phyloP scores from a whole-genome alignment of 1,140 invertebrate genomes.

The Aricia agestis region DNA sequence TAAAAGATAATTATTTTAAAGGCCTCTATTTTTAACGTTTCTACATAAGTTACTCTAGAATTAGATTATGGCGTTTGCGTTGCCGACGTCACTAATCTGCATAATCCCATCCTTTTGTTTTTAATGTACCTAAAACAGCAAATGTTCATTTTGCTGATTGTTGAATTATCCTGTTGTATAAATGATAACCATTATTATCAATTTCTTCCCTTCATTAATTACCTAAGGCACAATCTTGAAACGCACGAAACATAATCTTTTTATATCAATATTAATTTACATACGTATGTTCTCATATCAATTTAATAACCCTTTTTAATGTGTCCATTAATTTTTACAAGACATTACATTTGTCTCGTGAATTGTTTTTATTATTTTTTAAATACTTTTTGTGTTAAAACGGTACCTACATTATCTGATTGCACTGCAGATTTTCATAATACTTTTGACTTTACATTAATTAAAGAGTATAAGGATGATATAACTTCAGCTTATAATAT shows the following conservation, averaged over 20 bases:
- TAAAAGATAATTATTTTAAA: too few relatives aligned
- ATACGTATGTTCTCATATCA: slow-evolving; percentile 1
- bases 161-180: too few relatives aligned
- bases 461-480: background rate
- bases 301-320: slow-evolving; percentile 6
- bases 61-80: too few relatives aligned
- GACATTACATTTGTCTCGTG: slow-evolving; percentile 14
- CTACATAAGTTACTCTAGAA: too few relatives aligned
- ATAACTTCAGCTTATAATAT: too few relatives aligned
- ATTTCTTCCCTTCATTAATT: too few relatives aligned
- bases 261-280: slow-evolving; percentile 3
- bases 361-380: background rate
- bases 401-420: background rate
- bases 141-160: too few relatives aligned
- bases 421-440: background rate
- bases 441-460: background rate
- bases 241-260: background rate
- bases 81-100: too few relatives aligned
- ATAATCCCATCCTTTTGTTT: too few relatives aligned
- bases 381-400: background rate
- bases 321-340: slow-evolving; percentile 10
- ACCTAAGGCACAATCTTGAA: background rate
- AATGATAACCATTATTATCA: too few relatives aligned
- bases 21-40: too few relatives aligned
- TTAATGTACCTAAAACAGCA: too few relatives aligned